Percentiles rank a stretch among this genome's conserved stretches.
Conservation (phyloP, 2,888 invertebrate genomes). For the Conus canariensis region DNA sequence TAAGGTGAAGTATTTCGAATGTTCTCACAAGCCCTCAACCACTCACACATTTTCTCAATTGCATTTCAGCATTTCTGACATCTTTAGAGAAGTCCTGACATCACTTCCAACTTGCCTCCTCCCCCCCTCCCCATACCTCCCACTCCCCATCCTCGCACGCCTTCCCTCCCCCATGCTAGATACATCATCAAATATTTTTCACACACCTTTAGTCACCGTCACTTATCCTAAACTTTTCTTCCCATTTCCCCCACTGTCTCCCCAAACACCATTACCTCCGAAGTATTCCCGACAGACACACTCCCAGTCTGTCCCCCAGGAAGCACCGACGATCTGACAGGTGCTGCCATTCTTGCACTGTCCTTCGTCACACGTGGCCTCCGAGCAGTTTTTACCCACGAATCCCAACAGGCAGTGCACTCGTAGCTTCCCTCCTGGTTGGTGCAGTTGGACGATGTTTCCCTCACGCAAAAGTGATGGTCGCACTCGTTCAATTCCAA, state of each 20-base stretch:
- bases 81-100: too few relatives aligned
- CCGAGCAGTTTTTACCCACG: conserved; percentile 61
- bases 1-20: too few relatives aligned
- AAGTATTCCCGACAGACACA: conserved; percentile 59
- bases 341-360: conserved; percentile 60
- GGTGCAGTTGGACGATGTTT: conserved; percentile 81
- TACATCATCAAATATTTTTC: too few relatives aligned
- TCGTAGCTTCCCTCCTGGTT: conserved; percentile 73
- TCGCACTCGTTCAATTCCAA: conserved; percentile 54
- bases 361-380: conserved; percentile 57
- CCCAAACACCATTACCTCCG: conserved; percentile 55
- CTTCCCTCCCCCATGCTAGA: too few relatives aligned
- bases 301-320: conserved; percentile 50
- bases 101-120: too few relatives aligned
- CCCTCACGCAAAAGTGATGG: conserved; percentile 70
- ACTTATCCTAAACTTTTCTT: background rate
- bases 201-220: background rate
- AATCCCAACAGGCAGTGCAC: conserved; percentile 70
- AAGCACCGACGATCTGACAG: conserved; percentile 48
- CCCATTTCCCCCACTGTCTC: background rate
- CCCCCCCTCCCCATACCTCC: too few relatives aligned
- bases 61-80: too few relatives aligned
- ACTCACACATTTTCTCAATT: too few relatives aligned
- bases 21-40: too few relatives aligned
- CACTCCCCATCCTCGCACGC: too few relatives aligned